Conservation (phyloP, 1,140 invertebrate genomes). For the Pomacea maculata region DNA sequence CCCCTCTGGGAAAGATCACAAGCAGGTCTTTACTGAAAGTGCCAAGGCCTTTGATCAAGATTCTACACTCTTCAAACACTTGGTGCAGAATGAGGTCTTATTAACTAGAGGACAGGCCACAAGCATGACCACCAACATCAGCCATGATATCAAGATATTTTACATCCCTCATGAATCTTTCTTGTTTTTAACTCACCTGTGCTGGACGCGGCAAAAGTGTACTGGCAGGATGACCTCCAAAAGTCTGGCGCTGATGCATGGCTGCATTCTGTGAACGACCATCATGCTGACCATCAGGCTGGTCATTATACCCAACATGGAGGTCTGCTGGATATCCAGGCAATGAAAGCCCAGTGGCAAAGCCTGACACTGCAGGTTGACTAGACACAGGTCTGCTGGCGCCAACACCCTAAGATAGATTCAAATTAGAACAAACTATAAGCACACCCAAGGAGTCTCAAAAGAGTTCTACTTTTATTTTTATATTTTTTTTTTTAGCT, state of each 20-base stretch:
- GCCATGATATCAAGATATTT: too few species aligned
- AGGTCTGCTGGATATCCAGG: neutral
- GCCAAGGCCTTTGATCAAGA: too few species aligned
- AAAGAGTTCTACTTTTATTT: too few species aligned
- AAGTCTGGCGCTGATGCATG: constrained; percentile 23
- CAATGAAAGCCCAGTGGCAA: constrained; percentile 4
- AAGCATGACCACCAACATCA: too few species aligned
- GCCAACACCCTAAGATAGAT: neutral
- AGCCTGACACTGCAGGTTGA: neutral
- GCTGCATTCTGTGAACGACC: neutral
- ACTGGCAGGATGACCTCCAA: neutral
- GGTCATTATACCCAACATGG: neutral
- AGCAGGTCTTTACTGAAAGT: too few species aligned
- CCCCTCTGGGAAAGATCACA: neutral
- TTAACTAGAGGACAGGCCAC: too few species aligned
- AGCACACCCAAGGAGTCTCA: too few species aligned
- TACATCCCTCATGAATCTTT: too few species aligned
- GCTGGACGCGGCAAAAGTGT: constrained; percentile 2
- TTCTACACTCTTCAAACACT: too few species aligned
- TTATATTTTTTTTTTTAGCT: too few species aligned
- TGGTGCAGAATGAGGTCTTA: too few species aligned
- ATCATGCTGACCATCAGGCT: neutral
- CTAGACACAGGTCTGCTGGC: neutral
- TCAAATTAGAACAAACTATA: too few species aligned
- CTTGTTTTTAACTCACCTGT: constrained; percentile 2